Evolutionary conservation across 2,888 invertebrate species (phyloP).

Genomic region (Kuschelorhynchus macadamiae): DNA sequence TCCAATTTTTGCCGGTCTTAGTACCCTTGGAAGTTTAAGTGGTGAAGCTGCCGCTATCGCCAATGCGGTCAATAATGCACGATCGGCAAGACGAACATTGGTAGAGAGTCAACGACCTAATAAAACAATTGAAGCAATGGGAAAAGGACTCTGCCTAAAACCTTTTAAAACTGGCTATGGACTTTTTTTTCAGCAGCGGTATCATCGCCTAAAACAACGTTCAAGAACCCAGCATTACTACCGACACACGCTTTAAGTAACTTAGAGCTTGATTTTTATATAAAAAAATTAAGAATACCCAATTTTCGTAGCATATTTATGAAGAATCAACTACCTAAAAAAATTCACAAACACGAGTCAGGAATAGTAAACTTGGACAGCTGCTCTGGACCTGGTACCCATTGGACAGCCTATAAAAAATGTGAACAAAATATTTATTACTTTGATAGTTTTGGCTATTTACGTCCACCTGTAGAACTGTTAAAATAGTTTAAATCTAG

Average conservation of each 20-base stretch:
- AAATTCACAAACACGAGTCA: slow-evolving; percentile 18
- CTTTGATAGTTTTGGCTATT: slow-evolving; percentile 48
- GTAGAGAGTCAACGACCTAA: slow-evolving; percentile 55
- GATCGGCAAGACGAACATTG: slow-evolving; percentile 50
- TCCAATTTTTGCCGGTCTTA: slow-evolving; percentile 42
- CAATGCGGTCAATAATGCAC: slow-evolving; percentile 55
- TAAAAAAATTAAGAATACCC: slow-evolving; percentile 33
- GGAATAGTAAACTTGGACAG: slow-evolving; percentile 46
- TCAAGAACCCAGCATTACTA: neutral
- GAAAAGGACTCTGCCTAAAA: slow-evolving; percentile 26
- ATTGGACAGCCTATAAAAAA: no score
- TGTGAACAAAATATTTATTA: slow-evolving; percentile 27
- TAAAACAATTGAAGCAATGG: slow-evolving; percentile 55
- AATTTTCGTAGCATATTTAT: slow-evolving; percentile 52
- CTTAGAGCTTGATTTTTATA: slow-evolving; percentile 38
- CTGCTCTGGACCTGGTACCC: slow-evolving; percentile 12
- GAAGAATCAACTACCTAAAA: slow-evolving; percentile 48
- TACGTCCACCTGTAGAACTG: slow-evolving; percentile 46
- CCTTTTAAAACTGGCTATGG: neutral
- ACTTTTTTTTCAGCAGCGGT: neutral
- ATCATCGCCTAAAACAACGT: neutral
- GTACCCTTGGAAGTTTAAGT: slow-evolving; percentile 38
- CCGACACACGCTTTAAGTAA: slow-evolving; percentile 26
- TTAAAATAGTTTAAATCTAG: slow-evolving; percentile 37
- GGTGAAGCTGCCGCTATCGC: slow-evolving; percentile 52